These are phyloP conservation scores for Oxystoma pomonae DNA, from an alignment of 2,888 invertebrate species.

Conservation along the genomic window DNA sequence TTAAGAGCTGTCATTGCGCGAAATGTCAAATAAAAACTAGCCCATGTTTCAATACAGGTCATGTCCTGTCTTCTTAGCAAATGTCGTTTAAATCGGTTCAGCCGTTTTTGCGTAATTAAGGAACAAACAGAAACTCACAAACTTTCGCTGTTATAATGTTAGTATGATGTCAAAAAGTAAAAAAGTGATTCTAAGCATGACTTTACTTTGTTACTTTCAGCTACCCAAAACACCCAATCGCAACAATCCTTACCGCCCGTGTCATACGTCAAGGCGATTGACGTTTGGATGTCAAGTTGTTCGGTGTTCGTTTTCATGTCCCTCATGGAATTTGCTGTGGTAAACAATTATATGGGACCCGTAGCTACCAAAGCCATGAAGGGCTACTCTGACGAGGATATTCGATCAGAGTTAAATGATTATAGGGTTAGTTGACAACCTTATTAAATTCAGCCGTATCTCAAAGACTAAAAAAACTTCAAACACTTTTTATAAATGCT, in stretches of 20 bases:
- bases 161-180: too few relatives aligned
- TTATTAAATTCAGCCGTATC: neutral
- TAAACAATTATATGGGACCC: conserved; percentile 83
- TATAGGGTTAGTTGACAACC: conserved; percentile 59
- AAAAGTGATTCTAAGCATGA: too few relatives aligned
- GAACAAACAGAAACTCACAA: too few relatives aligned
- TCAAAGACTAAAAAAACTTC: too few relatives aligned
- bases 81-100: too few relatives aligned
- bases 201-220: conserved; percentile 50
- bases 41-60: too few relatives aligned
- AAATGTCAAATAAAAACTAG: too few relatives aligned
- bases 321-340: conserved; percentile 85
- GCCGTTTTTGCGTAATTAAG: too few relatives aligned
- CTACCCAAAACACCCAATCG: conserved; percentile 89
- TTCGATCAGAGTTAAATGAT: conserved; percentile 68
- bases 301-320: conserved; percentile 90
- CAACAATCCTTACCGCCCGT: conserved; percentile 86
- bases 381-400: conserved; percentile 82
- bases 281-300: conserved; percentile 90
- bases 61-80: too few relatives aligned
- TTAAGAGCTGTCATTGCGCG: too few relatives aligned
- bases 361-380: conserved; percentile 87
- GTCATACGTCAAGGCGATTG: conserved; percentile 89
- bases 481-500: neutral
- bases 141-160: too few relatives aligned